These are phyloP conservation scores for Andricus curvator DNA, from an alignment of 2,888 invertebrate genomes.

Conservation along the genomic window DNA sequence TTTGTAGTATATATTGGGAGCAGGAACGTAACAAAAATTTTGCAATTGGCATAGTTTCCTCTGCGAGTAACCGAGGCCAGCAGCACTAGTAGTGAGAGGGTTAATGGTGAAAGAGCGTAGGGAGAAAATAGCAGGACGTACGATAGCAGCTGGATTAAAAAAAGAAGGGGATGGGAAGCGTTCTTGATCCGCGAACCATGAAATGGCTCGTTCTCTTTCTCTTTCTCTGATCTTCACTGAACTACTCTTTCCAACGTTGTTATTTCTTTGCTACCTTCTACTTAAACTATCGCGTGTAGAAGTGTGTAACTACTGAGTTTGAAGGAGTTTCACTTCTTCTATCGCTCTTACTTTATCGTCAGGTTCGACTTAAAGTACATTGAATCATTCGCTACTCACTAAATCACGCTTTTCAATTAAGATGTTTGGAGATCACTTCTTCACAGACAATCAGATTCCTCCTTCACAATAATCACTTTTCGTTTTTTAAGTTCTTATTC, in stretches of 20 bases:
- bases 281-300: slow-evolving; percentile 53
- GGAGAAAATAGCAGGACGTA: slow-evolving; percentile 42
- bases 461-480: slow-evolving; percentile 14
- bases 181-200: slow-evolving; percentile 58
- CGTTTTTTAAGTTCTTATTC: slow-evolving; percentile 12
- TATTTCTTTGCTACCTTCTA: slow-evolving; percentile 53
- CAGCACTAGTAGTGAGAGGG: slow-evolving; percentile 39
- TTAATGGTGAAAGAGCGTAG: slow-evolving; percentile 41
- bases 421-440: slow-evolving; percentile 11
- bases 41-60: slow-evolving; percentile 29
- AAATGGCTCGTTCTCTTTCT: slow-evolving; percentile 54
- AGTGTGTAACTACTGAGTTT: slow-evolving; percentile 34
- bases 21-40: not conserved
- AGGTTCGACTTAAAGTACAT: slow-evolving; percentile 22
- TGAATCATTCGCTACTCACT: slow-evolving; percentile 33
- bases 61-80: slow-evolving; percentile 25
- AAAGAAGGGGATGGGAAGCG: slow-evolving; percentile 45
- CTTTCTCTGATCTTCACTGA: slow-evolving; percentile 44
- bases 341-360: slow-evolving; percentile 21
- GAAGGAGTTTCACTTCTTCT: slow-evolving; percentile 33
- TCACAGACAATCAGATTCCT: slow-evolving; percentile 9
- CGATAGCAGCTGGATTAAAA: slow-evolving; percentile 48
- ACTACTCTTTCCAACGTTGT: slow-evolving; percentile 50
- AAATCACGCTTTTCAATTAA: slow-evolving; percentile 36
- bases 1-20: not conserved